Percentiles rank a stretch among this genome's conserved stretches.
These are phyloP conservation scores for Aplochiton taeniatus DNA, from an alignment of 2,797 vertebrate genomes.

Conservation along the genomic window DNA sequence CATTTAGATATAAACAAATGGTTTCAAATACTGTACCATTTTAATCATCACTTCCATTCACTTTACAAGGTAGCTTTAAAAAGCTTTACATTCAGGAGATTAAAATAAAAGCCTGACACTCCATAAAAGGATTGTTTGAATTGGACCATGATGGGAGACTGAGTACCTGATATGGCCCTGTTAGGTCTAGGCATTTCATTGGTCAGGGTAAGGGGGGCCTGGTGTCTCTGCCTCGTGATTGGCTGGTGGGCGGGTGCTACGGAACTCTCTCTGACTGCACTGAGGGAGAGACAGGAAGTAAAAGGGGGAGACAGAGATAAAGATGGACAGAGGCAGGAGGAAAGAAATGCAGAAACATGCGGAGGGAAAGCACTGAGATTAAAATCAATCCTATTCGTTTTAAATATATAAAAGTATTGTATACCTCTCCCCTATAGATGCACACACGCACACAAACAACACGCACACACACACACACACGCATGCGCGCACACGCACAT, in stretches of 20 bases:
- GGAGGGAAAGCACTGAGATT: conserved; percentile 16
- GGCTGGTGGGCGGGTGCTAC: conserved; percentile 46
- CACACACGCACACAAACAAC: too few relatives aligned
- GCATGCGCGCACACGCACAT: too few relatives aligned
- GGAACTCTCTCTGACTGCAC: conserved; percentile 71
- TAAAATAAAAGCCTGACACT: background rate
- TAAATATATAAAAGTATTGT: too few relatives aligned
- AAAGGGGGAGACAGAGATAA: background rate
- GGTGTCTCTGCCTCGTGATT: conserved; percentile 43
- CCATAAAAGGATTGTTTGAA: background rate
- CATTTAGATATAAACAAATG: background rate
- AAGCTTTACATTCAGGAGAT: too few relatives aligned
- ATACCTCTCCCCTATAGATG: background rate
- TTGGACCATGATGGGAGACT: background rate
- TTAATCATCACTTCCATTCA: background rate
- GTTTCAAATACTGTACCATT: background rate
- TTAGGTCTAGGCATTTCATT: conserved; percentile 43
- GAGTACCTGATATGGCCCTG: conserved; percentile 51
- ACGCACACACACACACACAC: background rate
- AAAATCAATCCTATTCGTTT: background rate
- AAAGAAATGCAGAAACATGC: background rate
- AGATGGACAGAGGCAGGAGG: background rate
- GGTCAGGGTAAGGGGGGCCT: conserved; percentile 29
- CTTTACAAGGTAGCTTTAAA: too few relatives aligned
- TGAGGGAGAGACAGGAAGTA: conserved; percentile 53